Conservation (phyloP, 2,797 vertebrate genomes). For the Austrolebias charrua region DNA sequence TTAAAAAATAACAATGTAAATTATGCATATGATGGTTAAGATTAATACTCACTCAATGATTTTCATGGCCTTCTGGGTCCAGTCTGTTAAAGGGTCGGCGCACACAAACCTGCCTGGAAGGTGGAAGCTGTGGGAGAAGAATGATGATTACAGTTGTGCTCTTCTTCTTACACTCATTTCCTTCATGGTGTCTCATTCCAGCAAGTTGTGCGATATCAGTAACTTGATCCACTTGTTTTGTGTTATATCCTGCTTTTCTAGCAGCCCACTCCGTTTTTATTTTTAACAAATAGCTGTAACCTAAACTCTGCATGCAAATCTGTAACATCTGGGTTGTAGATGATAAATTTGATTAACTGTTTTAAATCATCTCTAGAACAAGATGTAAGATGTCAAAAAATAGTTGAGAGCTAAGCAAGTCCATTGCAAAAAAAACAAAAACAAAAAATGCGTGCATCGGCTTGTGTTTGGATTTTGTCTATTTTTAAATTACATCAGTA, state of each 20-base stretch:
- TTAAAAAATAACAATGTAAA: fast-evolving
- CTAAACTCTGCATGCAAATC: too few relatives aligned
- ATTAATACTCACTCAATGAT: conserved; percentile 64
- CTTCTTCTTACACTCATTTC: neutral
- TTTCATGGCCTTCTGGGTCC: conserved; percentile 32
- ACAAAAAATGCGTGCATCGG: too few relatives aligned
- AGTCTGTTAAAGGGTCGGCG: conserved; percentile 42
- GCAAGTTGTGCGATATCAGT: neutral
- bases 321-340: too few relatives aligned
- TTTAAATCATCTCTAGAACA: too few relatives aligned
- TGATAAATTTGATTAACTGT: too few relatives aligned
- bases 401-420: too few relatives aligned
- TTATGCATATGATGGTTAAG: neutral
- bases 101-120: conserved; percentile 49
- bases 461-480: neutral
- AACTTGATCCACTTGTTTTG: neutral
- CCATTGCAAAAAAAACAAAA: too few relatives aligned
- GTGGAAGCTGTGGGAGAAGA: conserved; percentile 64
- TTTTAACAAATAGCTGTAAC: too few relatives aligned
- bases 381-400: too few relatives aligned
- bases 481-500: neutral
- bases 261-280: too few relatives aligned
- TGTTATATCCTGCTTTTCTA: neutral
- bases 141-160: neutral
- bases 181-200: neutral